Base-by-base conservation (phyloP, 2,113 vertebrate species). In the Anthoscopus minutus region DNA sequence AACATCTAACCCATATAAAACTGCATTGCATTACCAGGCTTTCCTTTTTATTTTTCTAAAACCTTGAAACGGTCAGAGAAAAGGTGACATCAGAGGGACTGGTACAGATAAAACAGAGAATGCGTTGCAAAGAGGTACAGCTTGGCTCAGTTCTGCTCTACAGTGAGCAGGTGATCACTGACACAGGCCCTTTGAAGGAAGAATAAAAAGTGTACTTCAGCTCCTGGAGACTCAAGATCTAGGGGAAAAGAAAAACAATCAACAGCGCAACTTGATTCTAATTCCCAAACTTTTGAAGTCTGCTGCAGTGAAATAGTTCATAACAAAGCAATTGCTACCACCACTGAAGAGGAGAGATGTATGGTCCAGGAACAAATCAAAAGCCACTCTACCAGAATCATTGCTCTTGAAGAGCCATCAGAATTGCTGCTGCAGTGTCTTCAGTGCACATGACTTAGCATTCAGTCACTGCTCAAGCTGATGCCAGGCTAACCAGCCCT, bases 301-400 rank as follows among this genome's bases (percentile, higher is more conserved):
- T 88, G 80, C 82, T 81, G 72, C 86, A 88, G 56, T 73, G 88
- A 84, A 93, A 81, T n/a, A 80, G 71, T 77, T 88, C 56, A 24
- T 77, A 90, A 86, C 67, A 89, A 86, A 94, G 57, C 65, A 81
- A 81, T 92, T 95, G 87, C 45, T 88, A 56, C 16, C 22, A 77
- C 48, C 37, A 4, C 53, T 64, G 69, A 77, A 77, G 60, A 85
- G 60, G 35, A 66, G 37, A 64, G 45, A 27, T 0, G 0, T 47
- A n/a, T 5, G 53, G n/a, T 47, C 31, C 65, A 61, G 73, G 65
- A 87, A 58, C 33, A 56, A 88, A 84, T 84, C 8, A 3, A 92
- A 84, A 92, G 57, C 35, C 40, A 33, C 88, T 86, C 64, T 40
- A 54, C 6, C 27, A 81, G 64, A 73, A 62, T 74, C 54, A 86